A percentile compares a stretch with the other conserved stretches of the same genome.
phyloP scores from a whole-genome alignment of 2,888 invertebrate genomes.

The Nemoura dubitans region DNA sequence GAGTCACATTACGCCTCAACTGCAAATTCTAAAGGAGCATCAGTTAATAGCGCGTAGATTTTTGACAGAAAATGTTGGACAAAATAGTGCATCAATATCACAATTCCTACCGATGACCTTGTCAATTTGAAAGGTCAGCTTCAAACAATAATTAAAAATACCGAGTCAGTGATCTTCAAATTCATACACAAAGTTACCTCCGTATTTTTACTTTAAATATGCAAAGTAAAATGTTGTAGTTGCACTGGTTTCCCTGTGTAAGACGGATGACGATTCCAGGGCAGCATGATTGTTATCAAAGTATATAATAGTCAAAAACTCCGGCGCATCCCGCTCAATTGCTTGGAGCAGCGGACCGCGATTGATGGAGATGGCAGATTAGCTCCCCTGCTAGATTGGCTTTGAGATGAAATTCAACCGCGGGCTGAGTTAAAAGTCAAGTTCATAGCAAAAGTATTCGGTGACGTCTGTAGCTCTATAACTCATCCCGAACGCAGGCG shows the following conservation, averaged over 20 bases:
- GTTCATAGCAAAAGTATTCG: background rate
- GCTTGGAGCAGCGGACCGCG: background rate
- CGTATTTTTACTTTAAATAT: no score
- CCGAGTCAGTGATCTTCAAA: no score
- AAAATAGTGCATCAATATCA: no score
- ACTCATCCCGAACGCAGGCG: no score
- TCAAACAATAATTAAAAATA: background rate
- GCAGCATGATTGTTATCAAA: background rate
- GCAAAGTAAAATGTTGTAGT: background rate
- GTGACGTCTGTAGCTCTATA: no score
- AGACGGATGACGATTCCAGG: background rate
- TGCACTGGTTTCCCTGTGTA: background rate
- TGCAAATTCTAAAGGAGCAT: background rate
- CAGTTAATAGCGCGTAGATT: background rate
- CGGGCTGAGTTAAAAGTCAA: background rate
- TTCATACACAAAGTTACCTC: background rate
- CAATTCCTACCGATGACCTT: no score
- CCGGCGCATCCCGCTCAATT: slow-evolving; percentile 3
- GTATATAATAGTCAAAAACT: background rate
- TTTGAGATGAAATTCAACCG: background rate
- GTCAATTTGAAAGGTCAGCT: background rate
- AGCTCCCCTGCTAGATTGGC: background rate
- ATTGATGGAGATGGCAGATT: background rate
- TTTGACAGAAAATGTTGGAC: no score
- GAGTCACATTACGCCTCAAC: background rate